phyloP scores from a whole-genome alignment of 2,113 vertebrate genomes.

The Egretta garzetta region DNA sequence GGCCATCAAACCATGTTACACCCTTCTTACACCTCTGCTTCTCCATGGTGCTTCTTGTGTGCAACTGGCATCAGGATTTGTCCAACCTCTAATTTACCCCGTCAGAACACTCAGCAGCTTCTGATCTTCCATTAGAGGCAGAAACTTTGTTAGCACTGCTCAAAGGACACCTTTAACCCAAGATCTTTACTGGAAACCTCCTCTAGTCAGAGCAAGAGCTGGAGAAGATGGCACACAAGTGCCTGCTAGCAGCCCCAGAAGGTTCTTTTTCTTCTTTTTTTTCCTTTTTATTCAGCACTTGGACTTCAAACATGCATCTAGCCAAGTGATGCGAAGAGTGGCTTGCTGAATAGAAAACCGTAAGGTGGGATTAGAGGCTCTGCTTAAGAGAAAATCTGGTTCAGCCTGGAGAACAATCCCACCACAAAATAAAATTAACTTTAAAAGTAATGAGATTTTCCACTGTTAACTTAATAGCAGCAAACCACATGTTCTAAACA shows the following conservation, averaged over 20 bases:
- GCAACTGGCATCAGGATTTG: neutral
- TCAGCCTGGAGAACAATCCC: constrained; percentile 14
- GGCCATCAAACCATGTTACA: neutral
- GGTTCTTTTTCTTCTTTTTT: neutral
- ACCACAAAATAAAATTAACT: constrained; percentile 57
- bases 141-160: neutral
- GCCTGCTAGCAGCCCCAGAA: neutral
- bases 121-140: neutral
- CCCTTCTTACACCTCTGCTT: neutral
- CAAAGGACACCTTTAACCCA: neutral
- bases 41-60: neutral
- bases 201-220: neutral
- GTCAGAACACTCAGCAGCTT: neutral
- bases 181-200: neutral
- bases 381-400: constrained; percentile 27
- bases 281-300: neutral
- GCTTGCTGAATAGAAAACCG: neutral
- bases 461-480: constrained; percentile 56
- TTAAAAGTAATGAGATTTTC: constrained; percentile 52
- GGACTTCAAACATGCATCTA: neutral
- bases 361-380: constrained; percentile 16
- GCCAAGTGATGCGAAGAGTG: neutral
- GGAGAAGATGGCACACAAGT: neutral
- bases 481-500: constrained; percentile 56
- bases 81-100: neutral